phyloP scores from a whole-genome alignment of 2,797 vertebrate genomes.

The Manis crassicaudata region DNA sequence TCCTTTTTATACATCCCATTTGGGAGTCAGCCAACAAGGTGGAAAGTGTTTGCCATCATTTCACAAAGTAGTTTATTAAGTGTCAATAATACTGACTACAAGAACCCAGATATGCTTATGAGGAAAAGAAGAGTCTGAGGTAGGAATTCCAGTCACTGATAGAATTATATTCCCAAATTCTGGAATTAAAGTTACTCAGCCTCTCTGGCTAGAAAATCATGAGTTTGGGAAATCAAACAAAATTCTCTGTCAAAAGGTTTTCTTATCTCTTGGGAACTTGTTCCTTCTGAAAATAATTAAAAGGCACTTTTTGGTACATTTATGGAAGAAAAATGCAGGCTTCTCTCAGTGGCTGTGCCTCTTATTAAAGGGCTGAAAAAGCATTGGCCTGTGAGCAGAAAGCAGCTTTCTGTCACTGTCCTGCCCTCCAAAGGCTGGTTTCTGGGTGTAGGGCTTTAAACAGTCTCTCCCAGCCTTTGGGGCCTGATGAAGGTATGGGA shows the following conservation, averaged over 20 bases:
- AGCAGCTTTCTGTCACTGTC: background rate
- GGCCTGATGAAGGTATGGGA: background rate
- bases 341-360: fast-evolving
- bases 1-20: background rate
- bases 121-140: background rate
- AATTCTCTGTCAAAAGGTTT: background rate
- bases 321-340: background rate
- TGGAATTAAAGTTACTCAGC: background rate
- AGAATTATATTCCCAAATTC: background rate
- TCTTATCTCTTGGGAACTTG: background rate
- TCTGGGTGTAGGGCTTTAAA: fast-evolving
- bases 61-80: background rate
- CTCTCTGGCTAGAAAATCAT: background rate
- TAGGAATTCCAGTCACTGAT: background rate
- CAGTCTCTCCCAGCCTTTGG: background rate
- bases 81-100: background rate
- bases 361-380: background rate
- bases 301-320: background rate
- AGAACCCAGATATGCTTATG: background rate
- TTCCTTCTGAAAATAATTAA: background rate
- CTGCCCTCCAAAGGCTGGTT: fast-evolving
- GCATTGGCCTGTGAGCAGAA: background rate
- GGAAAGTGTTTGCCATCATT: background rate
- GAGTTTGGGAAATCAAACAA: background rate
- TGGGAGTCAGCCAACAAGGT: background rate